Base-by-base conservation (phyloP, 1,140 invertebrate genomes). In the Protaetia brevitarsis region DNA sequence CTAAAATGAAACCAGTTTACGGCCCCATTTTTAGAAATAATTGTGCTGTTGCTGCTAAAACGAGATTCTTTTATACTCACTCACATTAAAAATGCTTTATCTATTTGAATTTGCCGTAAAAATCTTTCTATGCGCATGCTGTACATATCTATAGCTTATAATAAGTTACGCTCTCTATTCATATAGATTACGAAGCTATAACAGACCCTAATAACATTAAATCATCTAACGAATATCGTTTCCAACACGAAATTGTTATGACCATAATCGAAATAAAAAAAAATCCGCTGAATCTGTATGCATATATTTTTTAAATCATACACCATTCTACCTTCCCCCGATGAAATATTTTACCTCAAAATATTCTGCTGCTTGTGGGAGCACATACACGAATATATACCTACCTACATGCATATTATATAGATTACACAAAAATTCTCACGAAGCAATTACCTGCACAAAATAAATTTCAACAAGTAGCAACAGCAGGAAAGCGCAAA, bases 1-100 rank as follows among this genome's bases (percentile, higher is more conserved):
- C 41, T 51, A 51, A 51, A 51, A 51, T 51, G 41, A 51, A 51
- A 51, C 19, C 41, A 51, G 41, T 23, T 51, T 51, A 51, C 16
- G 41, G 41, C 41, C 26, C 16, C 41, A 16, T 51, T 51, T 51
- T 51, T 51, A 51, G 41, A 51, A 51, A 51, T 51, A 51, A 51
- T 51, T 51, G 41, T 51, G 41, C 41, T 3, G 11, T 51, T 8
- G 41, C 16, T 10, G 21, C 41, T 3, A 19, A 10, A 51, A 45
- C 16, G 13, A 45, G 16, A 3, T 13, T 3, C n/a, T 45, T 45
- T 45, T 45, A 45, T 45, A 19, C 23, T 13, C 41, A 21, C 16
- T 45, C 41, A 19, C 16, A 45, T 45, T 45, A 45, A 45, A 45
- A 8, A 10, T 23, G 7, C 26, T 51, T 23, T 23, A 51, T 51